Evolutionary conservation across 1,140 invertebrate genomes (phyloP).

Genomic region (Heliconius hermathena): DNA sequence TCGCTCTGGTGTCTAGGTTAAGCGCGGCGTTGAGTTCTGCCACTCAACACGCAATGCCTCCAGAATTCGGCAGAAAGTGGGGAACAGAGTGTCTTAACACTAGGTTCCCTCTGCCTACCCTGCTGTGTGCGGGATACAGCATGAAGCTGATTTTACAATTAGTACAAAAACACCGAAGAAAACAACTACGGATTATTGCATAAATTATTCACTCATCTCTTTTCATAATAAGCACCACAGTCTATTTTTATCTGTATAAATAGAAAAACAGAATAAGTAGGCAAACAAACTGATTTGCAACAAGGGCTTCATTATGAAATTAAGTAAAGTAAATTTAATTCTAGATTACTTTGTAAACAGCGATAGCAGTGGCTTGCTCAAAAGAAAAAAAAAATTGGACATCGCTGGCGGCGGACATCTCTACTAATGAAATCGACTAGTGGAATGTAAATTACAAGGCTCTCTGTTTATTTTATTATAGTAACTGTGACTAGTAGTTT

Average conservation of each 20-base stretch:
- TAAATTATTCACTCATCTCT: neutral
- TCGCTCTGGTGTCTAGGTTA: too few relatives aligned
- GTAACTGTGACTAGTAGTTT: conserved; percentile 27
- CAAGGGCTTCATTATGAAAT: neutral
- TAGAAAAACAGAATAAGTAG: neutral
- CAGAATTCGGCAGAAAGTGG: too few relatives aligned
- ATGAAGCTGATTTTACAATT: neutral
- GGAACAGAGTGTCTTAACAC: too few relatives aligned
- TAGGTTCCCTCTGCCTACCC: too few relatives aligned
- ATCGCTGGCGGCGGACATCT: conserved; percentile 19
- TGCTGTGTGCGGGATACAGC: too few relatives aligned
- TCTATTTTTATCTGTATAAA: neutral
- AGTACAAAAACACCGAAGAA: neutral
- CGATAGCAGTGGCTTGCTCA: conserved; percentile 1
- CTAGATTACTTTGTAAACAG: conserved; percentile 17
- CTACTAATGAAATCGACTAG: conserved; percentile 34
- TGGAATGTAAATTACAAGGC: conserved; percentile 36
- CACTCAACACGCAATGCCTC: too few relatives aligned
- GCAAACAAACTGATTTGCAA: neutral
- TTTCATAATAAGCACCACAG: neutral
- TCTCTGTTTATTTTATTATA: conserved; percentile 35
- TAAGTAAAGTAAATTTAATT: conserved; percentile 9
- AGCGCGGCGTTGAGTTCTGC: too few relatives aligned
- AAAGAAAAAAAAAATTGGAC: conserved; percentile 24
- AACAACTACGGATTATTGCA: neutral